These are phyloP conservation scores for Pocillopora verrucosa DNA, from an alignment of 64 coral and sea anemone species.

Conservation along the genomic window DNA sequence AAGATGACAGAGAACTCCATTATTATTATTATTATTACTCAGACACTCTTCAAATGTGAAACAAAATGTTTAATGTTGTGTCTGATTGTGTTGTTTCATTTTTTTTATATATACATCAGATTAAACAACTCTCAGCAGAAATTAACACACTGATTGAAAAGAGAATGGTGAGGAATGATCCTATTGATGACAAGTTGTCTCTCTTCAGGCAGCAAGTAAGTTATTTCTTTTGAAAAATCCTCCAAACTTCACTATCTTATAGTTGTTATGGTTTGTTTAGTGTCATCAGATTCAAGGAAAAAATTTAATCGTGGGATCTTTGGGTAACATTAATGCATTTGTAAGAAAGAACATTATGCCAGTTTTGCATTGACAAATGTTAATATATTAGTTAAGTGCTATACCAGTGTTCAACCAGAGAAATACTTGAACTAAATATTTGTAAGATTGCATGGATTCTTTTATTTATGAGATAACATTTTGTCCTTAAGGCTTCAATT, in stretches of 20 bases:
- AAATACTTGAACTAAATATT: neutral
- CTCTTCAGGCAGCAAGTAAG: conserved; percentile 95
- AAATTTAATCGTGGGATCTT: too few relatives aligned
- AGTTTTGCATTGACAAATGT: too few relatives aligned
- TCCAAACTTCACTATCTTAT: too few relatives aligned
- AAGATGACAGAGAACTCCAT: neutral
- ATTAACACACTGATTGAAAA: conserved; percentile 98
- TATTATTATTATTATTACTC: neutral
- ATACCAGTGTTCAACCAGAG: too few relatives aligned
- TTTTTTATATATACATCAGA: conserved; percentile 45
- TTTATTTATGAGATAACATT: neutral
- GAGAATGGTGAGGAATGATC: conserved; percentile 93
- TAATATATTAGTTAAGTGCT: too few relatives aligned
- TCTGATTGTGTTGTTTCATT: neutral
- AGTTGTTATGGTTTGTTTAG: too few relatives aligned
- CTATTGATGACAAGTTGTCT: conserved; percentile 96
- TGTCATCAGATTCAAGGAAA: too few relatives aligned
- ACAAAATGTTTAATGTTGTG: neutral
- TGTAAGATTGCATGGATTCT: neutral
- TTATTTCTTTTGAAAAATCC: neutral
- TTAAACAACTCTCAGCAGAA: conserved; percentile 77
- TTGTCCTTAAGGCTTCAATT: conserved; percentile 76
- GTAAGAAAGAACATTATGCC: too few relatives aligned
- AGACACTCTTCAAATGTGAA: neutral
- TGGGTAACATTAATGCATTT: too few relatives aligned